Base-by-base conservation (phyloP, 2,888 invertebrate species). In the Deilephila porcellus region DNA sequence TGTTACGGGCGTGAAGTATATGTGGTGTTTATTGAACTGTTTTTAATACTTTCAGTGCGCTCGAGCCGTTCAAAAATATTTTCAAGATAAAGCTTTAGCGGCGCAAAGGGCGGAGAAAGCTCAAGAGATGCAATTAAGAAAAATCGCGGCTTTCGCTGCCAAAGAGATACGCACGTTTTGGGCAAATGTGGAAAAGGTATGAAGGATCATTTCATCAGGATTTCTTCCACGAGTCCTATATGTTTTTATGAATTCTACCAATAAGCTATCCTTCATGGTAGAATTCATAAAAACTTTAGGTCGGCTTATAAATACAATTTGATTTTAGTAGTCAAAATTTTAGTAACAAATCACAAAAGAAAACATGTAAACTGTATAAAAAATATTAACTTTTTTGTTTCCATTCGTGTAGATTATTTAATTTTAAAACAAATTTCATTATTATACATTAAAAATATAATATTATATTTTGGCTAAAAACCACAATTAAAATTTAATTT, bases 91-190 rank as follows among this genome's bases (percentile, higher is more conserved):
- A 86, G 98, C 98, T 73, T 95, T 97, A 80, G 98, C 98, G 63
- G 98, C 98, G 14, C 97, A 98, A 84, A 96, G 97, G 84, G 99
- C 98, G 0, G 98, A 99, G 85, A 98, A 98, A 88, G 98, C 99
- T 14, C 98, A 98, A 82, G 98, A 98, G 87, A 94, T 97, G 78
- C 97, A 98, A 85, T 89, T 98, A 73, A 97, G 97, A 86, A 96
- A 97, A 84, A 97, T 99, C 53, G 99, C 99, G 4, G 96, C 97
- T 0, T 97, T 97, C 82, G 97, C 99, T 79, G 98, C 99, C 0
- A 98, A 98, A 86, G 98, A 99, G 94, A 96, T 99, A 4, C 96
- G 97, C 88, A 97, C 97, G 73, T 99, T 99, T 91, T 99, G 99
- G 99, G 94, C 96, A 4, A 99, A 98, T 91, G 99, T 99, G 14